Conservation (phyloP, 2,113 vertebrate genomes). For the Phyllostomus discolor region DNA sequence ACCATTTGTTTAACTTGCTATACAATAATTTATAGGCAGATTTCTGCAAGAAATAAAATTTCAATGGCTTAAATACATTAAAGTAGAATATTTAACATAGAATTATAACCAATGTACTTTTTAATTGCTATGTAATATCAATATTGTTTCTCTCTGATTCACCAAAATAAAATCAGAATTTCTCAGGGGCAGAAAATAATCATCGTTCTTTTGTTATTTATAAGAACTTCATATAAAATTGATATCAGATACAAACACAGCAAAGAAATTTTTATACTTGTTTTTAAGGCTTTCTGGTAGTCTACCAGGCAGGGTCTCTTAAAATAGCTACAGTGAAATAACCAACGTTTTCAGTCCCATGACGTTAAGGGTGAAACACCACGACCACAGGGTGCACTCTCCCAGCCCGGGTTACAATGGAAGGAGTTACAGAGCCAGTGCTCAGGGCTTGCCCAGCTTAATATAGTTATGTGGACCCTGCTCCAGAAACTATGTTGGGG, state of each 20-base stretch:
- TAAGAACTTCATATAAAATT: neutral
- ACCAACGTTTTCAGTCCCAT: neutral
- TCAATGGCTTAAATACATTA: neutral
- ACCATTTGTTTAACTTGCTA: neutral
- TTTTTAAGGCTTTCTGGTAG: neutral
- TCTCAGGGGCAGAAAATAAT: neutral
- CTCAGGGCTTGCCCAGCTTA: neutral
- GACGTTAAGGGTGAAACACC: neutral
- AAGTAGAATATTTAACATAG: neutral
- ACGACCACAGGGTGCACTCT: neutral
- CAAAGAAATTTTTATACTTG: neutral
- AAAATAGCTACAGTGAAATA: conserved; percentile 18
- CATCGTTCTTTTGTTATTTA: neutral
- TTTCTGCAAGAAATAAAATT: conserved; percentile 6
- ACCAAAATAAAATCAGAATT: neutral
- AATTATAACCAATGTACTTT: conserved; percentile 7
- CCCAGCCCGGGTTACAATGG: neutral
- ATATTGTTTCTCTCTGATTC: neutral
- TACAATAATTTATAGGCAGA: neutral
- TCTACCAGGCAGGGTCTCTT: neutral
- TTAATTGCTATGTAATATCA: neutral
- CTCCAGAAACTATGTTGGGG: neutral
- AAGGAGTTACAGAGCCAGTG: neutral
- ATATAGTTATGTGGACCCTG: neutral
- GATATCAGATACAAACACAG: neutral